Base-by-base conservation (phyloP, 37 sponge, comb jelly and placozoan genomes). In the Petrosia ficiformis region DNA sequence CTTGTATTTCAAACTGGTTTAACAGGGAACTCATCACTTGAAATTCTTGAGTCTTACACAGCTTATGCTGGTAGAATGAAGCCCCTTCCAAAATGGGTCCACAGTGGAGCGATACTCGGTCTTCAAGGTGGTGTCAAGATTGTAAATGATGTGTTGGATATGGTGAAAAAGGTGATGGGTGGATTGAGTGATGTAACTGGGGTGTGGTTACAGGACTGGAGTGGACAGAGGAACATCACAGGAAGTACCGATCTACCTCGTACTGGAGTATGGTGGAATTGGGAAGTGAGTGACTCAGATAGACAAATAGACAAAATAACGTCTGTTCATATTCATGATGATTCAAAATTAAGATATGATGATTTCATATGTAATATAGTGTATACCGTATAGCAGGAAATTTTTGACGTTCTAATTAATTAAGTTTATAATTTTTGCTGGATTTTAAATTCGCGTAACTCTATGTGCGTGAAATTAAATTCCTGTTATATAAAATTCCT, bases 131-230 rank as follows among this genome's bases (percentile, higher is more conserved):
- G 92, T 8, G 82, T 83, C 11, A 71, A 52, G 8, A 69, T 37
- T 24, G 92, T 91, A 8, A 26, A 71, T 57, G 67, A 82, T 41
- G 74, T 57, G 21, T 16, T 91, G 5, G 59, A 81, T 52, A 39
- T 68, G 42, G 38, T 61, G 24, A 48, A 81, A 52, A 24, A 32
- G 26, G 38, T 41, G 57, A 52, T 41, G 59, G 86, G 86, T 1
- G 77, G 65, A 44, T 19, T 74, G 48, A 80, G 82, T 34, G 90
- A 90, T 43, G 78, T 90, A 35, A 82, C 74, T 22, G 93, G 69
- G 3, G 84, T 92, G 67, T 92, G 93, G 93, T 72, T 92, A 24
- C 93, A 92, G 70, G 93, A 92, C 57, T 92, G 93, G 93, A 84
- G 88, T n/a, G 93, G 93, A 3, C 79, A 87, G 70, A 79, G 93